These are phyloP conservation scores for Limnodromus scolopaceus DNA, from an alignment of 2,797 vertebrate species.

Conservation along the genomic window DNA sequence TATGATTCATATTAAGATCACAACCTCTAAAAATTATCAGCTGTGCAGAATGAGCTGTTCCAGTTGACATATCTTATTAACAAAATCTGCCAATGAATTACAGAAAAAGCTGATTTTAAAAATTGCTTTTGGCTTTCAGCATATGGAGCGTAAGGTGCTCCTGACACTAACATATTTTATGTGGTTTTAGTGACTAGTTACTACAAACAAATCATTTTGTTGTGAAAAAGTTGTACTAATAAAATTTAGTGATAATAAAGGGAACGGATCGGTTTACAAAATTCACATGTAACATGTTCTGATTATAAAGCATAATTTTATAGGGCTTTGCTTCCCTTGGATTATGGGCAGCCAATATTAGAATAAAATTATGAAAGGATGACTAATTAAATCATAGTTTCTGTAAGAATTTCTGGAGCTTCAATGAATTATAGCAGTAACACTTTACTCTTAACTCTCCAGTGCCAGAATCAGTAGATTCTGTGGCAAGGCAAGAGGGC, in stretches of 20 bases:
- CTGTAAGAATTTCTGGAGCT: background rate
- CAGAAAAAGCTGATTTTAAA: conserved; percentile 61
- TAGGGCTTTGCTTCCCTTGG: background rate
- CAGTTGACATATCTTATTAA: conserved; percentile 74
- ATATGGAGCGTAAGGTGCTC: conserved; percentile 55
- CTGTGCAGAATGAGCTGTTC: conserved; percentile 71
- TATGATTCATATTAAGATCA: conserved; percentile 78
- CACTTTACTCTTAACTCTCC: background rate
- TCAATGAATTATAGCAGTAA: background rate
- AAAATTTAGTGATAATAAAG: background rate
- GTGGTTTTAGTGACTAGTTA: conserved; percentile 45
- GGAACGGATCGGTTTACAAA: background rate
- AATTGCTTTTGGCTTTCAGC: conserved; percentile 65
- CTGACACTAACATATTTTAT: conserved; percentile 39
- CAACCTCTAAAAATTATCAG: conserved; percentile 79
- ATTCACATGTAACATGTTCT: background rate
- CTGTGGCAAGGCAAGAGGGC: background rate
- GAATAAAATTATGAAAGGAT: background rate
- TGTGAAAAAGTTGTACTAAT: conserved; percentile 10
- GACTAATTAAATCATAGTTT: background rate
- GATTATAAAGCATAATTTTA: background rate
- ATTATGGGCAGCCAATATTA: background rate
- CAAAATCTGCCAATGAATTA: conserved; percentile 71
- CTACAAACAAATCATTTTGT: conserved; percentile 34
- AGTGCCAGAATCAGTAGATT: background rate